Conservation (phyloP, 30 jellyfish, hydroid and myxozoan genomes). For the Morbakka virulenta region DNA sequence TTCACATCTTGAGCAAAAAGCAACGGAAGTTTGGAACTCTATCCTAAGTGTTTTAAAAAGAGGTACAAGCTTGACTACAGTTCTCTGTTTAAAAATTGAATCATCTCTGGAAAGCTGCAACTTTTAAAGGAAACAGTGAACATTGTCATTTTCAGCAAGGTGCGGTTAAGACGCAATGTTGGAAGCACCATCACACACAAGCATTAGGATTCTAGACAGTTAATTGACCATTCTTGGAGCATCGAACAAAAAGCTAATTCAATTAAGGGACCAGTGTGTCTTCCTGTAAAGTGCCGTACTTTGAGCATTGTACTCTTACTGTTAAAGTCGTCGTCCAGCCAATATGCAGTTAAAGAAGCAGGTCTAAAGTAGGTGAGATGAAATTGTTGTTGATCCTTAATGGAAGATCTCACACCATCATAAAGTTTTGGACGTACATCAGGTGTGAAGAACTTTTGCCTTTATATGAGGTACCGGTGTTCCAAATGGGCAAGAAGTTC, state of each 20-base stretch:
- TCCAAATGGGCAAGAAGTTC: slow-evolving; percentile 47
- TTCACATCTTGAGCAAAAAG: no score
- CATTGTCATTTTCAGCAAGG: slow-evolving; percentile 36
- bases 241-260: slow-evolving; percentile 33
- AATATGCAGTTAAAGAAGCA: slow-evolving; percentile 45
- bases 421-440: slow-evolving; percentile 32
- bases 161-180: slow-evolving; percentile 47
- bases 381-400: slow-evolving; percentile 43
- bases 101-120: slow-evolving; percentile 13
- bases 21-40: slow-evolving; percentile 40
- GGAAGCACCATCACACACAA: slow-evolving; percentile 73
- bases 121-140: slow-evolving; percentile 59
- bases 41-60: no score
- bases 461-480: slow-evolving; percentile 48
- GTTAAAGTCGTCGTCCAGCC: slow-evolving; percentile 54
- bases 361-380: slow-evolving; percentile 53
- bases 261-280: no score
- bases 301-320: slow-evolving; percentile 53
- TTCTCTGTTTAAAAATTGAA: slow-evolving; percentile 46
- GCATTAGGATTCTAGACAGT: slow-evolving; percentile 41
- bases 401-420: slow-evolving; percentile 6
- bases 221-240: slow-evolving; percentile 55
- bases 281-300: slow-evolving; percentile 41
- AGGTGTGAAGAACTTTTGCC: slow-evolving; percentile 25
- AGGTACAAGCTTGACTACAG: no score